These are phyloP conservation scores for Anthopleura xanthogrammica DNA, from an alignment of 92 coral and sea anemone genomes.

Conservation along the genomic window DNA sequence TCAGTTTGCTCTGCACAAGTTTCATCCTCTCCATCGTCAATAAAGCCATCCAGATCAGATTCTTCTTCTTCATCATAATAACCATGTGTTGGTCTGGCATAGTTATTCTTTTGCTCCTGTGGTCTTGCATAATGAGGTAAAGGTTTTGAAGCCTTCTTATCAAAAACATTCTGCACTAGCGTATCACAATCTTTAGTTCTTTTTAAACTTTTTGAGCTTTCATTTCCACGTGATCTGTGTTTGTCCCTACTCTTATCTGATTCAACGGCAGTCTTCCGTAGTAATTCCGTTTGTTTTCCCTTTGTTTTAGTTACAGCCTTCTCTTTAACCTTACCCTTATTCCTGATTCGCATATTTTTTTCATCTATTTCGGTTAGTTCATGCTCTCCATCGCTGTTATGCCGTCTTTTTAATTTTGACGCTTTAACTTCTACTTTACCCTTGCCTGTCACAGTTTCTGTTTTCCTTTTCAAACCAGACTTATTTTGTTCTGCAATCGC, in stretches of 20 bases:
- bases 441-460: background rate
- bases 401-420: background rate
- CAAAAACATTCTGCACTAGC: background rate
- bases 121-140: background rate
- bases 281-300: background rate
- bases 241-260: background rate
- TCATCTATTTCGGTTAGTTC: background rate
- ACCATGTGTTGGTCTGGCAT: conserved; percentile 5
- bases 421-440: background rate
- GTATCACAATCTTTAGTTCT: background rate
- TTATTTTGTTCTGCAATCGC: conserved; percentile 78
- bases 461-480: conserved; percentile 30
- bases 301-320: background rate
- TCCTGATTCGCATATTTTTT: background rate
- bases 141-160: background rate
- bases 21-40: conserved; percentile 72
- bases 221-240: background rate
- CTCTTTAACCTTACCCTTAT: background rate
- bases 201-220: background rate
- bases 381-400: background rate
- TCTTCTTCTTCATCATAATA: conserved; percentile 47
- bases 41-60: conserved; percentile 72
- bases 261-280: background rate
- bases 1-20: conserved; percentile 42
- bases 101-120: conserved; percentile 5